Percentiles rank a stretch among this genome's conserved stretches.
Evolutionary conservation across 37 sponge, comb jelly and placozoan genomes (phyloP).

Genomic region (Halichondria panicea): DNA sequence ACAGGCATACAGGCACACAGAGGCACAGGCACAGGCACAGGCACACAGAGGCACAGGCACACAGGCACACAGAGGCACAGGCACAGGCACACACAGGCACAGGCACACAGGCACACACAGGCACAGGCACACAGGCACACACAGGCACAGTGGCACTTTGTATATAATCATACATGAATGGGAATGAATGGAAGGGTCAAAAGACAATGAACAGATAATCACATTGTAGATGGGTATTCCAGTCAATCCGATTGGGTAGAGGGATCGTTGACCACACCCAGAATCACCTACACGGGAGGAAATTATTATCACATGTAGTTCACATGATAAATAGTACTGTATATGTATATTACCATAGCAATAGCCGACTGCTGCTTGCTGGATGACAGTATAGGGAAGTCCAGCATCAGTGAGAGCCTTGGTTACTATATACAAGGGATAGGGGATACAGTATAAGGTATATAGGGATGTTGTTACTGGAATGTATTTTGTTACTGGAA

Average conservation of each 20-base stretch:
- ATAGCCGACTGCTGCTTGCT: slow-evolving; percentile 86
- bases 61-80: too few relatives aligned
- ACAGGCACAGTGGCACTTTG: too few relatives aligned
- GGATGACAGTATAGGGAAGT: slow-evolving; percentile 50
- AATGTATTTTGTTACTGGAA: too few relatives aligned
- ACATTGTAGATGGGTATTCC: slow-evolving; percentile 95
- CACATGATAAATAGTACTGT: background rate
- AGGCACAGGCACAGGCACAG: too few relatives aligned
- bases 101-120: too few relatives aligned
- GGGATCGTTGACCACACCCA: slow-evolving; percentile 88
- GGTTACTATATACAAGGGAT: slow-evolving; percentile 29
- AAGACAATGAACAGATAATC: background rate
- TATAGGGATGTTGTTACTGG: too few relatives aligned
- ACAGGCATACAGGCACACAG: too few relatives aligned
- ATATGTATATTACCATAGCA: slow-evolving; percentile 50
- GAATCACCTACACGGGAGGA: slow-evolving; percentile 53
- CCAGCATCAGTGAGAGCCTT: slow-evolving; percentile 84
- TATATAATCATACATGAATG: too few relatives aligned
- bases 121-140: too few relatives aligned
- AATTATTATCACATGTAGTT: background rate
- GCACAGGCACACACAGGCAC: too few relatives aligned
- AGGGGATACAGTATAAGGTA: background rate
- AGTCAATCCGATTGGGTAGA: slow-evolving; percentile 87
- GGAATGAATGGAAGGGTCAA: background rate
- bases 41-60: too few relatives aligned